These are phyloP conservation scores for Philonicus albiceps DNA, from an alignment of 2,888 invertebrate species.

Conservation along the genomic window DNA sequence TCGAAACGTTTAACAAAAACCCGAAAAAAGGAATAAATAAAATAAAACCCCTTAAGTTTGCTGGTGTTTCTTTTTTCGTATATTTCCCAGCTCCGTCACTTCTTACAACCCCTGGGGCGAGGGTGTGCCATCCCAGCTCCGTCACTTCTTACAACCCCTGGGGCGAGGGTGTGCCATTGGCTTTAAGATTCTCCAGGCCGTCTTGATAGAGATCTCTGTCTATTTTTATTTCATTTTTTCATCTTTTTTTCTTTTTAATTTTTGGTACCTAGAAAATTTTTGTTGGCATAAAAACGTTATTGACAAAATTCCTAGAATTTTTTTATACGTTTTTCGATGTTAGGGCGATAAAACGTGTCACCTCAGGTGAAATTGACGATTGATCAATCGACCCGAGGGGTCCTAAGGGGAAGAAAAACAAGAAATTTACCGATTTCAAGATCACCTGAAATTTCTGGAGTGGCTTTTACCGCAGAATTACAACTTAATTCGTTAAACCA, in stretches of 20 bases:
- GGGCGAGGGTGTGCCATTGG: not conserved
- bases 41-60: too few relatives aligned
- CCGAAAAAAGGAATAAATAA: not conserved
- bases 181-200: not conserved
- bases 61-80: not conserved
- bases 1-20: not conserved
- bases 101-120: not conserved
- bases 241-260: not conserved
- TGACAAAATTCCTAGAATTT: not conserved
- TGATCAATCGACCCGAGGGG: not conserved
- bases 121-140: not conserved
- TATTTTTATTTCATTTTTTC: too few relatives aligned
- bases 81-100: not conserved
- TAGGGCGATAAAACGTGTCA: not conserved
- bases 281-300: not conserved
- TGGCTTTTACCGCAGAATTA: not conserved
- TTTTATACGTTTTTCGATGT: not conserved
- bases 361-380: not conserved
- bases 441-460: not conserved
- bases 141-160: too few relatives aligned
- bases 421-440: not conserved
- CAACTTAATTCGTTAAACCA: too few relatives aligned
- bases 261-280: not conserved
- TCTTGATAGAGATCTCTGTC: not conserved
- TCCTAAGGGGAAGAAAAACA: not conserved